Evolutionary conservation across 2,888 invertebrate species (phyloP), one percentile per base, ranked within the genome.

Genomic region (Tenthredo mesomela): DNA sequence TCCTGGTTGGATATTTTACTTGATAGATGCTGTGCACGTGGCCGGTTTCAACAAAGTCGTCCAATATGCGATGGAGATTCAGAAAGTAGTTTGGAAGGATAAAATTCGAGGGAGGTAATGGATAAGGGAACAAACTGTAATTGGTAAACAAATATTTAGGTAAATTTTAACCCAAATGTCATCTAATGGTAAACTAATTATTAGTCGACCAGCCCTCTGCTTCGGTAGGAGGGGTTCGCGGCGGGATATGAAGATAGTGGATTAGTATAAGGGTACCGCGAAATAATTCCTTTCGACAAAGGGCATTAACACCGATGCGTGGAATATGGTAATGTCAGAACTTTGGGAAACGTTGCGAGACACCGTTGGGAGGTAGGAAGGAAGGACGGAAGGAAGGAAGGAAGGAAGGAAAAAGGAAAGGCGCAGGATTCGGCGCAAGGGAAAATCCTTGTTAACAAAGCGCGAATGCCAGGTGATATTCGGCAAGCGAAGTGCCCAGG

Each of bases 261-360:
- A 82, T 82, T 82, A 82, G 18, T 29, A 54, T 29, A 54, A 18
- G 29, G 54, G 25, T 29, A 61, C 80, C 58, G 61, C 58, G 15
- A 82, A 82, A 70, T 82, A 82, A 82, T 82, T 65, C 82, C 82
- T 40, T 29, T 21, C 47, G 18, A 67, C 82, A 82, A 70, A 82
- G 65, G 82, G 61, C 50, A 47, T 82, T 82, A 88, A 85, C 86
- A 84, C 85, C 85, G 86, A 88, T 87, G 86, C 86, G 85, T 85
- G 85, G 89, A 89, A 88, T 89, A 89, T 89, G 89, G 89, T 89
- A 89, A 89, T 89, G 86, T 83, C 65, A 67, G 67, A 82, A 82
- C 12, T 82, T 82, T 67, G 43, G 65, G 43, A 47, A 82, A 65
- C 67, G 67, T 25, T 29, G 29, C 47, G 67, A 67, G 67, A 67